These are phyloP conservation scores for Crenichthys baileyi DNA, from an alignment of 2,797 vertebrate genomes.

Conservation along the genomic window DNA sequence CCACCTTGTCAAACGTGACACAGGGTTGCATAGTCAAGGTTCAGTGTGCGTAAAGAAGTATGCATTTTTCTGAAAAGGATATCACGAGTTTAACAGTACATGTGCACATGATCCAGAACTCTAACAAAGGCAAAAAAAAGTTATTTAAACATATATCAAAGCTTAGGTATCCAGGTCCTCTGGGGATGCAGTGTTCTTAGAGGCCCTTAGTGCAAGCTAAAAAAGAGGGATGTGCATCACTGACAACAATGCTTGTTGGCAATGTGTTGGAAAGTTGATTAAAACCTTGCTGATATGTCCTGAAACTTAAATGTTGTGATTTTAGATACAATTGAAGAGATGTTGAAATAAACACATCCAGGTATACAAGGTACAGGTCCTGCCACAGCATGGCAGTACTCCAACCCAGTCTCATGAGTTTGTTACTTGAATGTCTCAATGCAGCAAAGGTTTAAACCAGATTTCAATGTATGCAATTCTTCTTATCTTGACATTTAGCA, in stretches of 20 bases:
- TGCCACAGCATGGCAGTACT: constrained; percentile 11
- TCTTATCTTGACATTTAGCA: neutral
- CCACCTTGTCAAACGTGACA: neutral
- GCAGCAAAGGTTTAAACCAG: constrained; percentile 38
- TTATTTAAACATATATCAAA: constrained; percentile 25
- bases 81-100: constrained; percentile 5
- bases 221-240: constrained; percentile 17
- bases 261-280: constrained; percentile 12
- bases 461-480: constrained; percentile 21
- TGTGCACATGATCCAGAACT: neutral
- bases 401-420: constrained; percentile 26
- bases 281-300: constrained; percentile 18
- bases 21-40: neutral
- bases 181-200: constrained; percentile 15
- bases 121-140: constrained; percentile 21
- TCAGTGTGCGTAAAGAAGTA: neutral
- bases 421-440: constrained; percentile 19
- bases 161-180: constrained; percentile 16
- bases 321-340: constrained; percentile 20
- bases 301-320: constrained; percentile 11
- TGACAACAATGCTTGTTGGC: constrained; percentile 25
- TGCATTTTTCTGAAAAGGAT: neutral
- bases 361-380: constrained; percentile 6
- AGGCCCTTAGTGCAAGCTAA: constrained; percentile 7
- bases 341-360: constrained; percentile 32